Base-by-base conservation (phyloP, 2,113 vertebrate genomes). In the Gnathonemus longibarbis region DNA sequence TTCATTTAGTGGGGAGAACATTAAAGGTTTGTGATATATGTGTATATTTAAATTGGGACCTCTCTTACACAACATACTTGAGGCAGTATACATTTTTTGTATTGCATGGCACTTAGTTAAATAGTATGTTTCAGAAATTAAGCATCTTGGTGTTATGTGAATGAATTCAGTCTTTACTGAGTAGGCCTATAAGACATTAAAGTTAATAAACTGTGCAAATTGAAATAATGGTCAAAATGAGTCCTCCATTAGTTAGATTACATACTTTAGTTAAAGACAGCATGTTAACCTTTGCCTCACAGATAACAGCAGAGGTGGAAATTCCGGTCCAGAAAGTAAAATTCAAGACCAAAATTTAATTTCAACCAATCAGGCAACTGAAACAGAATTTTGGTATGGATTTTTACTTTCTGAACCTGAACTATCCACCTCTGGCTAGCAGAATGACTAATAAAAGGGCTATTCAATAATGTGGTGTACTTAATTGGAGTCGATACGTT, bases 221-320 rank as follows among this genome's bases (percentile, higher is more conserved):
- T 77, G 88, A 89, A 80, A 80, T 39, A 70, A 80, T 48, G 50
- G 31, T 80, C 49, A 70, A 88, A 70, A 88, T 88, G 88, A 74
- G n/a, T 70, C 13, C 88, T 89, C 88, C 49, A 56, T 89, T 83
- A 89, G 70, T 84, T 89, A 89, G 48, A 56, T 89, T 84, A 39
- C 52, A 89, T 74, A 53, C 24, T 46, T 11, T 83, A 15, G 50
- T 83, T 89, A 42, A 83, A 83, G 31, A 58, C 50, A 84, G 9
- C 19, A 58, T 80, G 83, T 24, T 39, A 89, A 84, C 19, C 48
- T 58, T 80, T 39, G 31, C 35, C 35, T 58, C 58, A 11, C 24
- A 27, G n/a, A 10, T 66, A 66, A 9, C 24, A 27, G 58, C 58
- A 27, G 58, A n/a, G 58, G 58, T 66, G 24, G 58, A 66, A 27